A percentile compares a stretch with the other conserved stretches of the same genome.
Conservation (phyloP, 2,113 vertebrate genomes). For the Trogon melanurus region DNA sequence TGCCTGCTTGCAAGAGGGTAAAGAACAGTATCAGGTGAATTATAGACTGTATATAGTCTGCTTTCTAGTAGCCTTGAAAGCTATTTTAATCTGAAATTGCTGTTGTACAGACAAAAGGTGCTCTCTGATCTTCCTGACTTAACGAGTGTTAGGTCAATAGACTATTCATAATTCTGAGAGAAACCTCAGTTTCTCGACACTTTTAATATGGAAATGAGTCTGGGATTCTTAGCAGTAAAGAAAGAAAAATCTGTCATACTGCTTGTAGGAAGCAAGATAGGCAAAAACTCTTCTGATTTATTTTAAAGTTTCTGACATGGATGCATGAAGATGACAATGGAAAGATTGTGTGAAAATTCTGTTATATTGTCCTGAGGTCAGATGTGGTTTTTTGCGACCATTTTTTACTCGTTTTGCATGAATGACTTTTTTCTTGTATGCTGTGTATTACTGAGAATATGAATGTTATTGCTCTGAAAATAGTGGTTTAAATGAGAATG, state of each 20-base stretch:
- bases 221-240: neutral
- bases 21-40: neutral
- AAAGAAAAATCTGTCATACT: neutral
- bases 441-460: neutral
- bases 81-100: neutral
- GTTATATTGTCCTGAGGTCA: neutral
- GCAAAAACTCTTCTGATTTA: neutral
- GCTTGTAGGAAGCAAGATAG: neutral
- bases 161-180: neutral
- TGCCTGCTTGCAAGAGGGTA: fast-evolving
- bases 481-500: neutral
- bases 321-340: neutral
- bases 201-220: neutral
- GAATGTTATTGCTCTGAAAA: neutral
- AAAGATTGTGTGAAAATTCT: neutral
- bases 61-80: neutral
- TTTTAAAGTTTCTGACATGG: neutral
- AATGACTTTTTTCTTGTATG: neutral
- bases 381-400: fast-evolving
- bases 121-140: neutral
- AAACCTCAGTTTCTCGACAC: neutral
- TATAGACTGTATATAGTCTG: neutral
- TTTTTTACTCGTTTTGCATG: neutral
- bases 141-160: neutral
- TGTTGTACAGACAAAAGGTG: neutral